A percentile compares a stretch with the other conserved stretches of the same genome.
phyloP scores from a whole-genome alignment of 92 coral and sea anemone genomes.

The Porites cylindrica region DNA sequence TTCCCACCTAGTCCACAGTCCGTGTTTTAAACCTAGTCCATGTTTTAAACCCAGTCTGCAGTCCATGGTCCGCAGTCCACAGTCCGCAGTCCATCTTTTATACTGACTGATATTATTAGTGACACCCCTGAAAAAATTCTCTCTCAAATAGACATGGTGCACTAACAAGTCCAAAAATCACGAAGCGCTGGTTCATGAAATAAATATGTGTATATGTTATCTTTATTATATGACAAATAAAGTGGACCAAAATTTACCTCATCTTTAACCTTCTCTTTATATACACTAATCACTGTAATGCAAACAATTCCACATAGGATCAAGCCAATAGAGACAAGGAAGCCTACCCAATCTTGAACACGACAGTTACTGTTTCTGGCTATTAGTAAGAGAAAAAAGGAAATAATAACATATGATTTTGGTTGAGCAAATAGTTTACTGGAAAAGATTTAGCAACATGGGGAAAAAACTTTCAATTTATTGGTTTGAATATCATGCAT shows the following conservation, averaged over 20 bases:
- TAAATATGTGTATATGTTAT: neutral
- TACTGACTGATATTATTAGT: too few relatives aligned
- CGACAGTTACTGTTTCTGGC: constrained; percentile 32
- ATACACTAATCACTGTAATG: constrained; percentile 60
- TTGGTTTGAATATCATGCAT: too few relatives aligned
- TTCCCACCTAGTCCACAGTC: too few relatives aligned
- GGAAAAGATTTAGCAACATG: neutral
- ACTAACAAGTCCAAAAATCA: too few relatives aligned
- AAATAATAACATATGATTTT: too few relatives aligned
- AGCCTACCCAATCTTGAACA: constrained; percentile 73
- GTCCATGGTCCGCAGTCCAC: too few relatives aligned
- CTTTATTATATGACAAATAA: too few relatives aligned
- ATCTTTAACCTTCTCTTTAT: constrained; percentile 53
- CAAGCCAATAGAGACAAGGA: constrained; percentile 50
- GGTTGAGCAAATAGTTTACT: neutral
- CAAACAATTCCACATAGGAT: constrained; percentile 71
- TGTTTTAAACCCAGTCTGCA: too few relatives aligned
- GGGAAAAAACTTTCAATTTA: neutral
- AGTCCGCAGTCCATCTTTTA: too few relatives aligned
- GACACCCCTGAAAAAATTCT: too few relatives aligned
- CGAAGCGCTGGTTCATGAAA: neutral
- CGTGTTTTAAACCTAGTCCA: too few relatives aligned
- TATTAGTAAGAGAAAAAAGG: neutral
- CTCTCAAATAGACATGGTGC: too few relatives aligned
- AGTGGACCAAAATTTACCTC: constrained; percentile 54